Evolutionary conservation across 2,113 vertebrate genomes (phyloP).

Genomic region (Tichodroma muraria): DNA sequence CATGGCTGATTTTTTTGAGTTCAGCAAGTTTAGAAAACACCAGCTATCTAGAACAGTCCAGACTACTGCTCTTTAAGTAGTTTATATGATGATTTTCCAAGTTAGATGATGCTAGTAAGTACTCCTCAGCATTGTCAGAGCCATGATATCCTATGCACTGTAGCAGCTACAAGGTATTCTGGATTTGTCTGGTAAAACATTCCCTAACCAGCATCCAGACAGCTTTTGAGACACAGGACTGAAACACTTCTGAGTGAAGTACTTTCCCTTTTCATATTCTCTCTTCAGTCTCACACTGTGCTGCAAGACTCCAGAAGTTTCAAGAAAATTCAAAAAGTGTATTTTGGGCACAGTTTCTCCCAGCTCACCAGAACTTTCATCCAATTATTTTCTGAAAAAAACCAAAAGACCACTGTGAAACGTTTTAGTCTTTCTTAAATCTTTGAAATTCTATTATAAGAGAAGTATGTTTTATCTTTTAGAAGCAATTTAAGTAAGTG

Average conservation of each 20-base stretch:
- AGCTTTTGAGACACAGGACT: background rate
- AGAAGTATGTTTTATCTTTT: background rate
- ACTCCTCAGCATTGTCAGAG: background rate
- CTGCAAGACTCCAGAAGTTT: background rate
- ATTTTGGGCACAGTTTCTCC: background rate
- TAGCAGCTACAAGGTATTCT: background rate
- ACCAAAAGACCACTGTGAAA: background rate
- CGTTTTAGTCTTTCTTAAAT: background rate
- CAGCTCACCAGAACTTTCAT: background rate
- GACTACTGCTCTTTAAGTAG: background rate
- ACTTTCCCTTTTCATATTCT: background rate
- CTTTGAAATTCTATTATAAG: background rate
- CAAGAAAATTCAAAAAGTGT: background rate
- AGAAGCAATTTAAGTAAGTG: background rate
- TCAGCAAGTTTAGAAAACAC: background rate
- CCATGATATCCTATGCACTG: background rate
- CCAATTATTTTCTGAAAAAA: background rate
- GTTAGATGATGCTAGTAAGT: background rate
- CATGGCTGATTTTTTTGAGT: background rate
- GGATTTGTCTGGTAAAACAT: background rate
- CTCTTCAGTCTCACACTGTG: background rate
- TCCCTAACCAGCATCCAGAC: background rate
- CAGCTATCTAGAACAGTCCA: background rate
- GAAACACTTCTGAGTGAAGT: background rate
- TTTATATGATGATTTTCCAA: background rate